Conservation (phyloP, 2,888 invertebrate genomes). For the Gnatocerus cornutus region DNA sequence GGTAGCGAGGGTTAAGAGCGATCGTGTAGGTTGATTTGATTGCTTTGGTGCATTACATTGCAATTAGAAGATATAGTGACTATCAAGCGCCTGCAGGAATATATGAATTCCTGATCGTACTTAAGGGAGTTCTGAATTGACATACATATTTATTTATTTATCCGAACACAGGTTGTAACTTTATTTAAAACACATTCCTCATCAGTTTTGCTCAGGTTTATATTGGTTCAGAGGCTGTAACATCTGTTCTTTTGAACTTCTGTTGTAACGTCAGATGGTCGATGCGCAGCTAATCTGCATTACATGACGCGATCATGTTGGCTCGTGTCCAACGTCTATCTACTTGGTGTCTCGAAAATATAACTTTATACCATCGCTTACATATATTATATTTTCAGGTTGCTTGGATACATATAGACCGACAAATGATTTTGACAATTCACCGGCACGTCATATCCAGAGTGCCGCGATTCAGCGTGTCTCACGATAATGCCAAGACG, state of each 20-base stretch:
- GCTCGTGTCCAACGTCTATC: slow-evolving; percentile 60
- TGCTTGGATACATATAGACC: slow-evolving; percentile 95
- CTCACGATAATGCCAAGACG: slow-evolving; percentile 93
- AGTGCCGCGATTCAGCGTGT: slow-evolving; percentile 92
- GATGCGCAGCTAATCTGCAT: slow-evolving; percentile 64
- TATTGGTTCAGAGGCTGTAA: slow-evolving; percentile 58
- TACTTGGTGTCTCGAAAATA: slow-evolving; percentile 54
- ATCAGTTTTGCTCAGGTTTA: slow-evolving; percentile 54
- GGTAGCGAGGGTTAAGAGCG: slow-evolving; percentile 1
- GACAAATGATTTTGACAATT: slow-evolving; percentile 94
- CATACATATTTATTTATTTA: slow-evolving; percentile 44
- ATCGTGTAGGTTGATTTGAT: slow-evolving; percentile 38
- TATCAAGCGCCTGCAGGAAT: slow-evolving; percentile 37
- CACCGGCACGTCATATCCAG: slow-evolving; percentile 93
- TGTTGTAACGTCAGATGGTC: slow-evolving; percentile 57
- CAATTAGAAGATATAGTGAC: slow-evolving; percentile 40
- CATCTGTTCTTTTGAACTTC: slow-evolving; percentile 59
- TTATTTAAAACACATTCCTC: slow-evolving; percentile 57
- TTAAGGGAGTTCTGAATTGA: slow-evolving; percentile 10
- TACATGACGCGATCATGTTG: slow-evolving; percentile 63
- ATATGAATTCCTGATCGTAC: slow-evolving; percentile 42
- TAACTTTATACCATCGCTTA: slow-evolving; percentile 52
- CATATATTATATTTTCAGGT: slow-evolving; percentile 76
- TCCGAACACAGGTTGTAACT: slow-evolving; percentile 39
- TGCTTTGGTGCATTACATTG: slow-evolving; percentile 39